Conservation (phyloP, 2,797 vertebrate species). For the Cottoperca gobio region DNA sequence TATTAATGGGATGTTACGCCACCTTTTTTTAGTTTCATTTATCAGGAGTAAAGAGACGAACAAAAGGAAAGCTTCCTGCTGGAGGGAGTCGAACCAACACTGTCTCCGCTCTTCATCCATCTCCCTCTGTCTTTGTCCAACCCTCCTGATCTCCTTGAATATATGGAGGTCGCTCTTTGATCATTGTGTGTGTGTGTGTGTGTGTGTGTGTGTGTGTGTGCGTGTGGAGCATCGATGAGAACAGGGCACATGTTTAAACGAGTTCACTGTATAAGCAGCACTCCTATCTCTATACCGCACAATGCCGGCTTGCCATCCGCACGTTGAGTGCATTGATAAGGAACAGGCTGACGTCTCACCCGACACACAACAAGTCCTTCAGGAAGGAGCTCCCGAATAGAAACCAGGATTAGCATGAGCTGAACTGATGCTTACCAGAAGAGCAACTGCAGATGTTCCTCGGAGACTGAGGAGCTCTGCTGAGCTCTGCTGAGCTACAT, state of each 20-base stretch:
- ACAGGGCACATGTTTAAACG: conserved; percentile 66
- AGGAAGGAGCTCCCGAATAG: conserved; percentile 29
- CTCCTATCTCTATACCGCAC: conserved; percentile 52
- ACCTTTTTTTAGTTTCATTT: not conserved
- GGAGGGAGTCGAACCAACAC: not conserved
- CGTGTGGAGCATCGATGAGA: conserved; percentile 48
- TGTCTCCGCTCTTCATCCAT: too few species aligned
- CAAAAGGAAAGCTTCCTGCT: not conserved
- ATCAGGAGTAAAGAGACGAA: not conserved
- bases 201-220: conserved; percentile 50
- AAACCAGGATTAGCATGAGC: conserved; percentile 52
- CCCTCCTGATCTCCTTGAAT: conserved; percentile 31
- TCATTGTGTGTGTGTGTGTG: conserved; percentile 39
- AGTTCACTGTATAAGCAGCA: conserved; percentile 75
- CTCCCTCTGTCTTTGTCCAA: not conserved
- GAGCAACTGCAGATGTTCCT: conserved; percentile 46
- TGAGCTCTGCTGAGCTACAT: conserved; percentile 46
- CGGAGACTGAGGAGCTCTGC: conserved; percentile 35
- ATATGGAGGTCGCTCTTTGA: conserved; percentile 10
- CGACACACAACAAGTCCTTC: conserved; percentile 30
- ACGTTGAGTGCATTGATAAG: conserved; percentile 56
- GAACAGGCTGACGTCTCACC: conserved; percentile 27
- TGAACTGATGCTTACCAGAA: conserved; percentile 31
- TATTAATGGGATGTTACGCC: not conserved
- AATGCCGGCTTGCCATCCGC: conserved; percentile 2